Percentiles rank a stretch among this genome's conserved stretches.
Evolutionary conservation across 1,140 invertebrate species (phyloP).

Genomic region (Amyelois transitella): DNA sequence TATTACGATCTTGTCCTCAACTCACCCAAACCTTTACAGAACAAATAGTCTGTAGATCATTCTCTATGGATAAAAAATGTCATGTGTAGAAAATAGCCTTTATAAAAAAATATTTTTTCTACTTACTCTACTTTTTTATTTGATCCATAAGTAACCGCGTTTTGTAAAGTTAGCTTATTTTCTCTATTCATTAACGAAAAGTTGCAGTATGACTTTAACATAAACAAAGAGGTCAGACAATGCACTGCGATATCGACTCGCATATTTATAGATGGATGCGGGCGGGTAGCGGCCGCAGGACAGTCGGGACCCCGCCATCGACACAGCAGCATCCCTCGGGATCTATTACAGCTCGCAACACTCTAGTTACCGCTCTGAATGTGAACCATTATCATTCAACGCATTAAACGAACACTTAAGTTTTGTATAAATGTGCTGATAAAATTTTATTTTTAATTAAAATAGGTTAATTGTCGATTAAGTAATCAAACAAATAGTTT

Average conservation of each 20-base stretch:
- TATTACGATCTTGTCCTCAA: background rate
- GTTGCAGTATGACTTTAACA: background rate
- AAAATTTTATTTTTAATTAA: background rate
- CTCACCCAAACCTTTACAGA: background rate
- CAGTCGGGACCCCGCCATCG: background rate
- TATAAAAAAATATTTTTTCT: background rate
- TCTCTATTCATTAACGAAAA: background rate
- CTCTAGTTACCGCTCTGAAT: background rate
- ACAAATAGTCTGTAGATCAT: background rate
- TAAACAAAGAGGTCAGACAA: conserved; percentile 20
- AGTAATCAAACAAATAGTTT: too few species aligned
- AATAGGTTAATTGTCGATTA: too few species aligned
- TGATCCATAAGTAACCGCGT: background rate
- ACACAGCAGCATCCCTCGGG: background rate
- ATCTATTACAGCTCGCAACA: background rate
- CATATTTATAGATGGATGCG: conserved; percentile 29
- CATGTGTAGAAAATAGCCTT: too few species aligned
- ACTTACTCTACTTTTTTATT: background rate
- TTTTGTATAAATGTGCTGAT: too few species aligned
- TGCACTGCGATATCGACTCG: conserved; percentile 29
- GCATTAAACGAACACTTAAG: too few species aligned
- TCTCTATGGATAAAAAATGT: background rate
- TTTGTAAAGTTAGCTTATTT: background rate
- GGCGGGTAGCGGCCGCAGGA: conserved; percentile 13
- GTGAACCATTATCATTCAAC: background rate